Evolutionary conservation across 2,888 invertebrate species (phyloP).

Genomic region (Melanostoma mellinum): DNA sequence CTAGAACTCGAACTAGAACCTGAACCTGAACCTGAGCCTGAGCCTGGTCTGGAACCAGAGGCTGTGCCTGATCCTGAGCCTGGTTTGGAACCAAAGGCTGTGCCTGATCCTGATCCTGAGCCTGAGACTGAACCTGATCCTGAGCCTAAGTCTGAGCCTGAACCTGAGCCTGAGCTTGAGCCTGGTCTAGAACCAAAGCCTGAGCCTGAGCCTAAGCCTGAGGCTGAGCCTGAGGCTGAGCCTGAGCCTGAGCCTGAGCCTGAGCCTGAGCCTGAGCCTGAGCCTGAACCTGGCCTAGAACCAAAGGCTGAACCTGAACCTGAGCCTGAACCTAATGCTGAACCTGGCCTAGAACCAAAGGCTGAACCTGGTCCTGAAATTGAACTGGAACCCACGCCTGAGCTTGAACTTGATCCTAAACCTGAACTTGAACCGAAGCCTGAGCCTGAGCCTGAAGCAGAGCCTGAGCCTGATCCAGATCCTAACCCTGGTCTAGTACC

Average conservation of each 20-base stretch:
- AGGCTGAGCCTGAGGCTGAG: conserved; percentile 4
- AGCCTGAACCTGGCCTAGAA: conserved; percentile 7
- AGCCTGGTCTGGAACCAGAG: not conserved
- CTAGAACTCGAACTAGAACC: not conserved
- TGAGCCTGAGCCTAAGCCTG: conserved; percentile 1
- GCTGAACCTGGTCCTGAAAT: conserved; percentile 3
- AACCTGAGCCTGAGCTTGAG: not conserved
- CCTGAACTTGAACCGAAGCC: not conserved
- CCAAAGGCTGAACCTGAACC: conserved; percentile 3
- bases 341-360: conserved; percentile 25
- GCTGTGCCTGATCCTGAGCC: not conserved
- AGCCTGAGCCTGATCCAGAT: conserved; percentile 2
- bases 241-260: conserved; percentile 12
- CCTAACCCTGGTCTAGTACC: not conserved
- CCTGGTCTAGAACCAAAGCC: not conserved
- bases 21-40: not conserved
- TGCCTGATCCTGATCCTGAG: not conserved
- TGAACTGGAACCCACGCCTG: not conserved
- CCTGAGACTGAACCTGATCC: not conserved
- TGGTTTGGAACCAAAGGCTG: not conserved
- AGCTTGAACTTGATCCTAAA: not conserved
- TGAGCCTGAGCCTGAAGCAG: not conserved
- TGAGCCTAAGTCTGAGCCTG: not conserved
- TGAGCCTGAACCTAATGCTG: conserved; percentile 16
- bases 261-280: conserved; percentile 4